A percentile compares a stretch with the other conserved stretches of the same genome.
These are phyloP conservation scores for Achlya flavicornis DNA, from an alignment of 2,888 invertebrate genomes.

Conservation along the genomic window DNA sequence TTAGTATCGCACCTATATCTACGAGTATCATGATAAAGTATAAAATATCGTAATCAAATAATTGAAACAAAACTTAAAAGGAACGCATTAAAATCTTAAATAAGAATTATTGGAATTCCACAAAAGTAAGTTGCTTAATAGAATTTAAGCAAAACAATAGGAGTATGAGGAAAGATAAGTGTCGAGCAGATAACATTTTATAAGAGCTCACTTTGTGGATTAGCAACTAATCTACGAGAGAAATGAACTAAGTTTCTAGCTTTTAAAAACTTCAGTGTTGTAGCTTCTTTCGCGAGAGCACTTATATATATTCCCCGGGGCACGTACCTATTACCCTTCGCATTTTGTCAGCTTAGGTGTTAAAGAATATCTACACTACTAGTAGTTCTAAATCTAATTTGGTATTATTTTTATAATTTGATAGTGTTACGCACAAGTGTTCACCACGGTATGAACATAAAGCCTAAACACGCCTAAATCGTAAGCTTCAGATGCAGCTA, in stretches of 20 bases:
- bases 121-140: background rate
- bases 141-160: background rate
- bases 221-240: slow-evolving; percentile 33
- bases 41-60: no score
- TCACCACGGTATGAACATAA: background rate
- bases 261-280: slow-evolving; percentile 36
- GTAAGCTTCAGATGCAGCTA: no score
- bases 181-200: slow-evolving; percentile 2
- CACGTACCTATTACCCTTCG: slow-evolving; percentile 26
- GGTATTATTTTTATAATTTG: background rate
- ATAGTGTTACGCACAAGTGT: no score
- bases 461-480: no score
- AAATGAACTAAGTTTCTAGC: slow-evolving; percentile 28
- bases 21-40: no score
- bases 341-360: slow-evolving; percentile 12
- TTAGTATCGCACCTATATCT: no score
- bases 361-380: slow-evolving; percentile 8
- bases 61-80: no score
- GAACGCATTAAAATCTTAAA: background rate
- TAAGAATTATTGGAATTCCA: background rate
- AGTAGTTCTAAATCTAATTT: no score
- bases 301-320: slow-evolving; percentile 28
- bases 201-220: slow-evolving; percentile 24
- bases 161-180: background rate
- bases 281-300: slow-evolving; percentile 30